phyloP scores from a whole-genome alignment of 2,113 vertebrate species.

The Lontra canadensis region DNA sequence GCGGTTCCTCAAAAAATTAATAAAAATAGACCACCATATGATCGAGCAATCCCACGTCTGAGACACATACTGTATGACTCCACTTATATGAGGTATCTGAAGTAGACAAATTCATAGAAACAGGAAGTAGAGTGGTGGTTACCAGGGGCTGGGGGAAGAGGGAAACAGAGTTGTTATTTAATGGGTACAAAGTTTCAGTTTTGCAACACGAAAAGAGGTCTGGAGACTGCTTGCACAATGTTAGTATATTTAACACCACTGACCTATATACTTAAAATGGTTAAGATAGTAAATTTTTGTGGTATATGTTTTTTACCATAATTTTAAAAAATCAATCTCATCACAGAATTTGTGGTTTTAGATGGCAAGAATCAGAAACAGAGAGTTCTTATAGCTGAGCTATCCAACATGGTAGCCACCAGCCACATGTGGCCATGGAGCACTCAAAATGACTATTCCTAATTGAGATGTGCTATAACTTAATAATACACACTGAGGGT shows the following conservation, averaged over 20 bases:
- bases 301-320: neutral
- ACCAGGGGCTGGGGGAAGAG: neutral
- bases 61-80: neutral
- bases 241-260: neutral
- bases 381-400: neutral
- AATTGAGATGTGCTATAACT: neutral
- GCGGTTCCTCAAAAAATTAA: conserved; percentile 16
- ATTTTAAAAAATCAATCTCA: neutral
- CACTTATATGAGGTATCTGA: neutral
- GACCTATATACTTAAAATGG: neutral
- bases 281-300: neutral
- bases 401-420: neutral
- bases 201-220: neutral
- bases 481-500: neutral
- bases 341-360: neutral
- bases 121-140: neutral
- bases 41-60: neutral
- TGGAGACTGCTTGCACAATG: neutral
- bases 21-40: neutral
- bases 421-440: neutral
- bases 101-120: conserved; percentile 4
- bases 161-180: neutral
- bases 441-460: neutral
- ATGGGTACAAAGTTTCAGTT: neutral
- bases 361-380: neutral